Evolutionary conservation across 2,888 invertebrate genomes (phyloP), one percentile per base, ranked within the genome.

Genomic region (Coelinius sp.): DNA sequence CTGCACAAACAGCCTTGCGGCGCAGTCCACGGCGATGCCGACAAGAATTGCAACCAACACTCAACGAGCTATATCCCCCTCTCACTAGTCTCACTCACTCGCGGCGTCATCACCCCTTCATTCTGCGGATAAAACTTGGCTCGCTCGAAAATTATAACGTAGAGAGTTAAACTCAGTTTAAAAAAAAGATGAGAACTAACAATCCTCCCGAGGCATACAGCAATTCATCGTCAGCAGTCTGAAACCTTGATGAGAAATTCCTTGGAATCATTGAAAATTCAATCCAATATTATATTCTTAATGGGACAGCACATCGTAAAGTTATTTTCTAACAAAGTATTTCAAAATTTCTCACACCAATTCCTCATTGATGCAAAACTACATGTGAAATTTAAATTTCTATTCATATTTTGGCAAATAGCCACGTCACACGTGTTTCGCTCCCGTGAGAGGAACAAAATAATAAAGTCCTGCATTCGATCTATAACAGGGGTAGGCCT

Each of bases 1-100:
- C 31, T 24, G 64, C 64, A 67, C 63, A 68, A 72, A 72, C 68
- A 72, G 68, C 63, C 68, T 63, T 27, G 8, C 52, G 71, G 67
- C 63, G 44, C 52, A 68, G 38, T 38, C 49, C 62, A 53, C 17
- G 53, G 27, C 41, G 68, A 53, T 41, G 44, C 52, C 10, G 31
- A 24, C 17, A 53, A 44, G 64, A 64, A 72, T 56, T 72, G 44
- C 68, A 27, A 24, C 25, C 38, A 62, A 56, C 68, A 52, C 68
- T 64, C 46, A 59, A 67, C 56, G 24, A 67, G 17, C 59, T 49
- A 44, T 31, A 35, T 66, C 22, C 49, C 22, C 49, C 14, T 65
- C 25, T 31, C 17, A 70, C 71, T 41, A 38, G 56, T 56, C 63
- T 66, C 56, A 8, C 64, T 73, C 66, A 63, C 71, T 67, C 49